A percentile compares a stretch with the other conserved stretches of the same genome.
Conservation (phyloP, 2,113 vertebrate genomes). For the Eolophus roseicapilla region DNA sequence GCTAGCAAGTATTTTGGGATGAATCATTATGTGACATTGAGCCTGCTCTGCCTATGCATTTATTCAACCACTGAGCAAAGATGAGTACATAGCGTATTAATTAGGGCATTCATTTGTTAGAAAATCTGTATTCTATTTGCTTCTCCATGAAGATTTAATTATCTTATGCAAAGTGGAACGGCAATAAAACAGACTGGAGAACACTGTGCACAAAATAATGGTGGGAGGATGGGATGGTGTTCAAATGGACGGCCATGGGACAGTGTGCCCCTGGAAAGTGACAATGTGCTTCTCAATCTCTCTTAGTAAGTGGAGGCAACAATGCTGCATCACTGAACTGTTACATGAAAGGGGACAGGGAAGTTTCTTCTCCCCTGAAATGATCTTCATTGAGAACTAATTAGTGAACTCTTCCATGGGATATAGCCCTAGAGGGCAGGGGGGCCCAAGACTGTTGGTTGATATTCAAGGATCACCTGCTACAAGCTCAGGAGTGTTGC, state of each 20-base stretch:
- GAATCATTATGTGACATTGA: not conserved
- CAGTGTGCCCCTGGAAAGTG: not conserved
- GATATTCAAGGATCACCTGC: no score
- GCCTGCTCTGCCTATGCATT: not conserved
- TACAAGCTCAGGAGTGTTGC: no score
- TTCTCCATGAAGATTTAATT: not conserved
- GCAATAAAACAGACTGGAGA: not conserved
- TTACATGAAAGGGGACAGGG: not conserved
- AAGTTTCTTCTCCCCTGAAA: not conserved
- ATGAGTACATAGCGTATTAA: not conserved
- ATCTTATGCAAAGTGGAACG: fast-evolving
- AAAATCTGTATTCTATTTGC: not conserved
- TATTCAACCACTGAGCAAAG: not conserved
- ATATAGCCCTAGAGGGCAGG: no score
- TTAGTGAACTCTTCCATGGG: not conserved
- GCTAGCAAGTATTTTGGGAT: not conserved
- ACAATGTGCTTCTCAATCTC: not conserved
- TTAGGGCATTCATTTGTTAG: not conserved
- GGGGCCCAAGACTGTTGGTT: no score
- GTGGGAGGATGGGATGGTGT: not conserved
- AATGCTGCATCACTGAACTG: not conserved
- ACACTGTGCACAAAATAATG: not conserved
- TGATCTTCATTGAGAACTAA: not conserved
- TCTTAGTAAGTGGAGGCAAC: not conserved
- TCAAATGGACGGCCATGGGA: not conserved